These are phyloP conservation scores for Xestobium rufovillosum DNA, from an alignment of 2,888 invertebrate species.

Conservation along the genomic window DNA sequence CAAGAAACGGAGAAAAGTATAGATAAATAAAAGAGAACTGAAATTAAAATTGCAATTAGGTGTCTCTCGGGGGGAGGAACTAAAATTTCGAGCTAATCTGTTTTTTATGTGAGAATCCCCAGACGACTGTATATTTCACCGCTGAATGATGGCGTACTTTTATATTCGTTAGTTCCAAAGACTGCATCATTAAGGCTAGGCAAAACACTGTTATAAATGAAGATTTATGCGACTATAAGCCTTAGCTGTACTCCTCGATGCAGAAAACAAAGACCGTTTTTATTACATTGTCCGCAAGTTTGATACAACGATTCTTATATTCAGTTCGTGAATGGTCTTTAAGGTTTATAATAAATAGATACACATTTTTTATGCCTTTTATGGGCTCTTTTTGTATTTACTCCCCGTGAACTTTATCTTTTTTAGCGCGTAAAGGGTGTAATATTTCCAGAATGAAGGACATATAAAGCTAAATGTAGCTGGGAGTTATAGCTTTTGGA, in stretches of 20 bases:
- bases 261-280: conserved; percentile 1
- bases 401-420: no score
- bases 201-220: conserved; percentile 27
- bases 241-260: conserved; percentile 21
- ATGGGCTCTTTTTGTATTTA: no score
- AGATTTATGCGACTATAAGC: conserved; percentile 28
- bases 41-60: conserved; percentile 27
- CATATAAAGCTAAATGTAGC: no score
- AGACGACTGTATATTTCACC: conserved; percentile 30
- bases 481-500: no score
- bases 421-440: no score
- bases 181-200: conserved; percentile 31
- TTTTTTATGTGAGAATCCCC: conserved; percentile 32
- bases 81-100: conserved; percentile 32
- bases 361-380: no score
- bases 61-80: conserved; percentile 22
- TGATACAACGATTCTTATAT: no score
- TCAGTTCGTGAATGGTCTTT: no score
- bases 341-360: no score
- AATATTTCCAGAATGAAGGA: no score
- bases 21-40: no score
- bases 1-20: no score
- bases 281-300: conserved; percentile 1
- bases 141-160: conserved; percentile 33
- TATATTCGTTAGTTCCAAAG: conserved; percentile 34